phyloP scores from a whole-genome alignment of 2,113 vertebrate genomes.

The Thinocorus orbignyianus region DNA sequence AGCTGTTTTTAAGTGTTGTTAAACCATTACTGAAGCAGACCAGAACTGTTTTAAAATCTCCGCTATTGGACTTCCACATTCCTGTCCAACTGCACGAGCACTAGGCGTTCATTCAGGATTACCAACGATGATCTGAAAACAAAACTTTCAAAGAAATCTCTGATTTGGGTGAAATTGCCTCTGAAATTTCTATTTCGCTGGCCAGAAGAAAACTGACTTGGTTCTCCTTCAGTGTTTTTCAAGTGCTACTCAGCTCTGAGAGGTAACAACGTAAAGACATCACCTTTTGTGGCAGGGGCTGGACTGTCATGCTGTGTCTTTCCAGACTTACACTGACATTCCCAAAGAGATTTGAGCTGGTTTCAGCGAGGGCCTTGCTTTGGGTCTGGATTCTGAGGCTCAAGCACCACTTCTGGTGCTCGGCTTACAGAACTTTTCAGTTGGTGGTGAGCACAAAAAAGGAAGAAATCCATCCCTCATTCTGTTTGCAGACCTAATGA shows the following conservation, averaged over 20 bases:
- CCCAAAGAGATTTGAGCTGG: background rate
- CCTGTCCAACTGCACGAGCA: background rate
- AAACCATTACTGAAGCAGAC: conserved; percentile 34
- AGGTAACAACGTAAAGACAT: background rate
- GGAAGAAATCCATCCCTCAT: background rate
- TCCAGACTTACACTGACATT: background rate
- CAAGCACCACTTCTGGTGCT: background rate
- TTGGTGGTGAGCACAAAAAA: background rate
- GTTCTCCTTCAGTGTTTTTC: background rate
- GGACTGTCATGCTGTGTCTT: background rate
- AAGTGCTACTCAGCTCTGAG: background rate
- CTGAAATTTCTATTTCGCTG: background rate
- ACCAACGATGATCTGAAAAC: background rate
- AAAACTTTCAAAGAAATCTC: background rate
- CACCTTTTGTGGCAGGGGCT: background rate
- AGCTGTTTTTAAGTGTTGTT: conserved; percentile 60
- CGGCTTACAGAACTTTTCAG: background rate
- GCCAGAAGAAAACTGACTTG: background rate
- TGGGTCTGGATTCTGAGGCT: background rate
- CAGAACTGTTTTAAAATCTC: conserved; percentile 52
- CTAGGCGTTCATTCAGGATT: background rate
- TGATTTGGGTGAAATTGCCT: background rate
- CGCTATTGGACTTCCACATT: background rate
- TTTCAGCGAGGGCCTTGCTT: background rate
- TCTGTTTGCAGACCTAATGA: background rate